phyloP scores from a whole-genome alignment of 2,888 invertebrate genomes.

The Trachelus tabidus region DNA sequence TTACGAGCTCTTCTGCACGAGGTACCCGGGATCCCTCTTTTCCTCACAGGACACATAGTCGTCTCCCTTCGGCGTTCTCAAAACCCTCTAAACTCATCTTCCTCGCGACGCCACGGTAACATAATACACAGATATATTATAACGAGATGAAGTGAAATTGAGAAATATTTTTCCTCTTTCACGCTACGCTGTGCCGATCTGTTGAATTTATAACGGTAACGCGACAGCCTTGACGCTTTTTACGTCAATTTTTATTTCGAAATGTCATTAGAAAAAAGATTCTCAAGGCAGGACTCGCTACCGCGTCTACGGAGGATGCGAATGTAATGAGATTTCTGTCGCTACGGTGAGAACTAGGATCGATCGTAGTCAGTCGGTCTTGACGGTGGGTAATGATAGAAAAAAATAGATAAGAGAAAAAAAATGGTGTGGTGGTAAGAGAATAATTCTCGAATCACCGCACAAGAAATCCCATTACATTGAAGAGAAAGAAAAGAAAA shows the following conservation, averaged over 20 bases:
- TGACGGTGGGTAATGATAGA: not conserved
- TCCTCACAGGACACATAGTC: conserved; percentile 6
- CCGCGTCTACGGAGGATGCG: not conserved
- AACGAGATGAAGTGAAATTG: not conserved
- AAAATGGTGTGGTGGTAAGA: conserved; percentile 39
- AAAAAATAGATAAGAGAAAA: conserved; percentile 15
- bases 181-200: not conserved
- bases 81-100: not conserved
- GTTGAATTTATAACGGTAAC: not conserved
- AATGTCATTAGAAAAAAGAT: not conserved
- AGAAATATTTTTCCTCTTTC: not conserved
- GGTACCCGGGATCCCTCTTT: conserved; percentile 24
- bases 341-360: not conserved
- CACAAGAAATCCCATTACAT: conserved; percentile 60
- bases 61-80: not conserved
- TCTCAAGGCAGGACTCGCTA: not conserved
- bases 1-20: conserved; percentile 33
- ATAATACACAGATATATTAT: not conserved
- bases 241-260: not conserved
- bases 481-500: conserved; percentile 46
- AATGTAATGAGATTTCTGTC: not conserved
- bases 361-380: not conserved
- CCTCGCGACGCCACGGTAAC: not conserved
- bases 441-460: conserved; percentile 50
- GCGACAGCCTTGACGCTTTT: not conserved